A percentile compares a stretch with the other conserved stretches of the same genome.
These are phyloP conservation scores for Neodiprion virginianus DNA, from an alignment of 1,140 invertebrate species.

Conservation along the genomic window DNA sequence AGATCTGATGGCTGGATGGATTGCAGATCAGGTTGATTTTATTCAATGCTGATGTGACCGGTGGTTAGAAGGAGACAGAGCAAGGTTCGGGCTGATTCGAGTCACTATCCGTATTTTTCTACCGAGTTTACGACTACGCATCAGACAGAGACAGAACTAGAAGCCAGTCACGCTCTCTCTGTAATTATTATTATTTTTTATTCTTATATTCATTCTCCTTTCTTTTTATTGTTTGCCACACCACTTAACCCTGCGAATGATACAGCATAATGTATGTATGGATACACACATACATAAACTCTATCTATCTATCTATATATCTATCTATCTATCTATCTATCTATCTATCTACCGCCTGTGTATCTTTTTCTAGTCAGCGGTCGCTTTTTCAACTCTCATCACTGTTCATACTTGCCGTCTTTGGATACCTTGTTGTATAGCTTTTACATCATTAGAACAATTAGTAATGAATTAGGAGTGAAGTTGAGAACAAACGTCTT, in stretches of 20 bases:
- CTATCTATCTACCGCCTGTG: background rate
- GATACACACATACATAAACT: background rate
- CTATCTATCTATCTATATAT: background rate
- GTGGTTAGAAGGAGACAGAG: too few species aligned
- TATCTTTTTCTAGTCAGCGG: background rate
- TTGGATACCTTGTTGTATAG: conserved; percentile 9
- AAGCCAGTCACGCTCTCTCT: too few species aligned
- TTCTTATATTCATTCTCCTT: background rate
- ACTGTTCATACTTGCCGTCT: background rate
- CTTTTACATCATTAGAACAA: background rate
- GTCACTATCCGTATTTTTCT: background rate
- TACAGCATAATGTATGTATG: background rate
- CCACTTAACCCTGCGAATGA: too few species aligned
- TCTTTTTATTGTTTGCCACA: too few species aligned
- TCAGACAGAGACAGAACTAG: too few species aligned
- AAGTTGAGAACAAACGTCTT: too few species aligned
- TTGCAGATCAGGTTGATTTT: too few species aligned
- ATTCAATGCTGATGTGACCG: too few species aligned
- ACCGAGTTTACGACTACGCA: background rate
- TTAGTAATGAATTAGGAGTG: background rate
- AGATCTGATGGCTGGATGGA: too few species aligned
- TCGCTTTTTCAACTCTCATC: background rate
- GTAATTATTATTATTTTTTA: background rate
- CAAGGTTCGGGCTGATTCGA: background rate
- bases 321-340: background rate